These are phyloP conservation scores for Sebastes taczanowskii DNA, from an alignment of 2,797 vertebrate species.

Conservation along the genomic window DNA sequence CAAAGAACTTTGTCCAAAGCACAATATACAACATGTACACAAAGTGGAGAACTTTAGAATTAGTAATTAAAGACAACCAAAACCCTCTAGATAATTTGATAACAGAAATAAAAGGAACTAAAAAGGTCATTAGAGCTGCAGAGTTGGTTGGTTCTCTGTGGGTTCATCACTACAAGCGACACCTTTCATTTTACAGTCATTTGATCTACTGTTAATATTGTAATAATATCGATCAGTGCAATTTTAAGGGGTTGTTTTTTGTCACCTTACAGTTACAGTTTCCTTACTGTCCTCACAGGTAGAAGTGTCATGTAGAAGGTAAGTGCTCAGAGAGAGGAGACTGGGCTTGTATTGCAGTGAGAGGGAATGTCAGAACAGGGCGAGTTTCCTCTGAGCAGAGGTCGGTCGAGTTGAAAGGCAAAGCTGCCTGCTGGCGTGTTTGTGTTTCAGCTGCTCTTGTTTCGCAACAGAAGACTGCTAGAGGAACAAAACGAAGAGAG, in stretches of 20 bases:
- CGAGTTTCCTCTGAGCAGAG: slow-evolving; percentile 21
- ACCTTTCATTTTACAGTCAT: neutral
- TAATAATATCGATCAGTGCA: neutral
- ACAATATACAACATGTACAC: neutral
- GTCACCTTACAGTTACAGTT: neutral
- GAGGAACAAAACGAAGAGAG: neutral
- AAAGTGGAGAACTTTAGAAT: no score
- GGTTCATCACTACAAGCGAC: neutral
- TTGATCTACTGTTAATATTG: neutral
- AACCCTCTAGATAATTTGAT: neutral
- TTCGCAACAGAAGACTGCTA: slow-evolving; percentile 34
- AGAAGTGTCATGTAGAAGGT: neutral
- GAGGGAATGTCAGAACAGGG: slow-evolving; percentile 16
- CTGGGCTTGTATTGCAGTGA: neutral
- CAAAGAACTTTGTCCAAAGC: neutral
- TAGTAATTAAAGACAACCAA: neutral
- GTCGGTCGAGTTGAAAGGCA: slow-evolving; percentile 51
- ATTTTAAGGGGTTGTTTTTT: neutral
- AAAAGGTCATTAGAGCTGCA: neutral
- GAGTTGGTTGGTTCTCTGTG: neutral
- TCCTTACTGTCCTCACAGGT: neutral
- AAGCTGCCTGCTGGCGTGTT: slow-evolving; percentile 52
- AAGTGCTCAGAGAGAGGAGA: neutral
- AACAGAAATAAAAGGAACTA: neutral
- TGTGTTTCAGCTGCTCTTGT: slow-evolving; percentile 57